Evolutionary conservation across 1,140 invertebrate species (phyloP), one percentile per base, ranked within the genome.

Genomic region (Heliconius eleuchia): DNA sequence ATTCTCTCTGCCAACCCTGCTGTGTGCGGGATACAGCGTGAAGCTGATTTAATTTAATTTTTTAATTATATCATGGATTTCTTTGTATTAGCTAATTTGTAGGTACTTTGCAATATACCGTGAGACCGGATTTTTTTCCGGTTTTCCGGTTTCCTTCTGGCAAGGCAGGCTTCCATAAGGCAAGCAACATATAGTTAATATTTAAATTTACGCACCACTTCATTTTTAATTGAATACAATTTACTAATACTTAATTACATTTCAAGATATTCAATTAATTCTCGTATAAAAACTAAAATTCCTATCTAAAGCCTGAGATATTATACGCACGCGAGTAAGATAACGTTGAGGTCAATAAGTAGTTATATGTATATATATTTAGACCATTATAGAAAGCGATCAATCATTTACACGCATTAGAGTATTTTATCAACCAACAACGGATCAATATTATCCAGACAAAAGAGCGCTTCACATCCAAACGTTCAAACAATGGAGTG

Each of bases 341-440:
- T 66, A 66, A 30, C 13, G 8, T 13, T 13, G 9, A 9, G 60
- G 60, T 27, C 60, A 60, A 76, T 46, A 30, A 30, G 46, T 50
- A 71, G 3, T 39, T 71, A 76, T 30, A 30, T 30, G 30, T 30
- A 30, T 30, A 30, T 37, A 30, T 76, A 60, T 72, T 72, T 76
- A 79, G 73, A 74, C 74, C 73, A 80, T 73, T 73, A 77, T 77
- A 46, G 72, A 71, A 52, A 19, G 57, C 76, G 39, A 80, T 80
- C 79, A 77, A 80, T 80, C 79, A 80, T 80, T 80, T 71, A 72
- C 75, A 80, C 79, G 76, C 79, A 77, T 70, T 77, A 74, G 79
- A 72, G 55, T 80, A 80, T 80, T 80, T 80, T 80, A 80, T 80
- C 75, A 77, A 30, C 74, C 52, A 73, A 77, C 75, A 80, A 74